Evolutionary conservation across 2,888 invertebrate genomes (phyloP).

Genomic region (Holacanthella duospinosa): DNA sequence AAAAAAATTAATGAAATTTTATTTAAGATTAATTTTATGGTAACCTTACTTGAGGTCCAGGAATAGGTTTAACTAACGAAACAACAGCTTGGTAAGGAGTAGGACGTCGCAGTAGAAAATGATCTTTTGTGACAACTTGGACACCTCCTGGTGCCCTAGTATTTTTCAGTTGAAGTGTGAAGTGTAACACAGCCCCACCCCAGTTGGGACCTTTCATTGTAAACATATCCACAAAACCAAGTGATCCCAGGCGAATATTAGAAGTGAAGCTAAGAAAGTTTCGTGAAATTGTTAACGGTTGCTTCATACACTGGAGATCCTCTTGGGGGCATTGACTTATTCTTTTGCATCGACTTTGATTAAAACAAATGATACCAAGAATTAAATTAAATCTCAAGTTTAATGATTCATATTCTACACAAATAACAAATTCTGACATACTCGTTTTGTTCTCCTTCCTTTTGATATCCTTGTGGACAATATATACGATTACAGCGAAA

Average conservation of each 20-base stretch:
- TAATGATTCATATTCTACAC: background rate
- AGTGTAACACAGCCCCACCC: conserved; percentile 59
- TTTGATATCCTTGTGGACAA: conserved; percentile 74
- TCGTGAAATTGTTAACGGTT: conserved; percentile 77
- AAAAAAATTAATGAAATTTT: background rate
- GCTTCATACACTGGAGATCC: conserved; percentile 52
- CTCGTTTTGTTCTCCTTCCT: conserved; percentile 69
- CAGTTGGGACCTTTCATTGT: conserved; percentile 73
- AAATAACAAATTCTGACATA: conserved; percentile 44
- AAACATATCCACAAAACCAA: conserved; percentile 63
- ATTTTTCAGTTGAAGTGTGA: conserved; percentile 56
- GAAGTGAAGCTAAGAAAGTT: conserved; percentile 89
- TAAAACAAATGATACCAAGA: background rate
- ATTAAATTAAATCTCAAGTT: background rate
- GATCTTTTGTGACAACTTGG: conserved; percentile 41
- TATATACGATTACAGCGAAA: conserved; percentile 74
- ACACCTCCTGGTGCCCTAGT: conserved; percentile 51
- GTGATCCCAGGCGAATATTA: conserved; percentile 58
- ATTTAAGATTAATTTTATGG: background rate
- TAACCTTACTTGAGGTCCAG: conserved; percentile 60
- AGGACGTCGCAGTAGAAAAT: conserved; percentile 48
- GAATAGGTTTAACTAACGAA: conserved; percentile 59
- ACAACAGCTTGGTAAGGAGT: conserved; percentile 58
- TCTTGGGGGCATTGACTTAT: conserved; percentile 17
- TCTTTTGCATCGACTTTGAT: conserved; percentile 34